Conservation (phyloP, 2,797 vertebrate species). For the Distichodus sexfasciatus region DNA sequence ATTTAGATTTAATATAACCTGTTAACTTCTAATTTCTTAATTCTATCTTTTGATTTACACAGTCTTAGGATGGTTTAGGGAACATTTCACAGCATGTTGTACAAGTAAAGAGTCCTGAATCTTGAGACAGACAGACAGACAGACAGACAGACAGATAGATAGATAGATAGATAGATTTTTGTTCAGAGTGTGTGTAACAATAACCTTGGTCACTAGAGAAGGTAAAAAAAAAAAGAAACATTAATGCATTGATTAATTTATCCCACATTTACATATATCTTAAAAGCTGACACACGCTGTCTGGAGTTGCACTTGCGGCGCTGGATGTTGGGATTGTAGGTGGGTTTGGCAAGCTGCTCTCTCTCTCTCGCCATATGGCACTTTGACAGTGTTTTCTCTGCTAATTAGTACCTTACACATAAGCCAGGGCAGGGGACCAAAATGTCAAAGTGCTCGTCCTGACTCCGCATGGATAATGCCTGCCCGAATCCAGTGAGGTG, state of each 20-base stretch:
- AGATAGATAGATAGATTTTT: too few relatives aligned
- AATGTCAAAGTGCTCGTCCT: slow-evolving; percentile 65
- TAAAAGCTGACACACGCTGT: slow-evolving; percentile 67
- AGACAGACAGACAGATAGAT: too few relatives aligned
- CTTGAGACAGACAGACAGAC: too few relatives aligned
- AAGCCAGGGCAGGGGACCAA: slow-evolving; percentile 76
- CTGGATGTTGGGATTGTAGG: slow-evolving; percentile 67
- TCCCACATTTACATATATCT: slow-evolving; percentile 74
- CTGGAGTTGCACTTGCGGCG: slow-evolving; percentile 65
- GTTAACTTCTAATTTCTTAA: too few relatives aligned
- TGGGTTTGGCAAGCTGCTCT: slow-evolving; percentile 76
- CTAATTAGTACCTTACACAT: slow-evolving; percentile 83
- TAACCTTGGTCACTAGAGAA: slow-evolving; percentile 35
- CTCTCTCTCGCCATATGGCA: slow-evolving; percentile 75
- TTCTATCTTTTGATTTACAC: too few relatives aligned
- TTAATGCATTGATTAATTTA: slow-evolving; percentile 66
- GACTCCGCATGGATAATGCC: slow-evolving; percentile 58
- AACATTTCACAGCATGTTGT: too few relatives aligned
- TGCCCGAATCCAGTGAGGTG: slow-evolving; percentile 18
- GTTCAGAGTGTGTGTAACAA: too few relatives aligned
- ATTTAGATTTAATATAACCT: too few relatives aligned
- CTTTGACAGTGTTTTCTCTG: slow-evolving; percentile 71
- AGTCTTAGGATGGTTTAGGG: too few relatives aligned
- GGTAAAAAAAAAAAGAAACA: slow-evolving; percentile 11
- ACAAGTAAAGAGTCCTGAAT: too few relatives aligned